Base-by-base conservation (phyloP, 2,888 invertebrate species). In the Parapristionchus giblindavisi region DNA sequence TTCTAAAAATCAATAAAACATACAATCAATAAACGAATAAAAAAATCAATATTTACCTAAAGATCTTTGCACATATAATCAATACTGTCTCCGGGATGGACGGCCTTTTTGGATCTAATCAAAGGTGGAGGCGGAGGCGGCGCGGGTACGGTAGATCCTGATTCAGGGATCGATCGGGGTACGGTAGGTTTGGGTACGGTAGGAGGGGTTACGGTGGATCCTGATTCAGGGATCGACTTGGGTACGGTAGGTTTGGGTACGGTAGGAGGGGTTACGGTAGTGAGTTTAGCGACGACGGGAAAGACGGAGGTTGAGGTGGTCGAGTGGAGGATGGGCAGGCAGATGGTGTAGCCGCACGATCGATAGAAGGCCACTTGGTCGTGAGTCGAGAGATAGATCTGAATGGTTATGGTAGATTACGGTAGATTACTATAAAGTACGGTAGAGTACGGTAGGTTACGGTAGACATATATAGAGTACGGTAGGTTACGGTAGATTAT, bases 341-440 rank as follows among this genome's bases (percentile, higher is more conserved):
- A 83, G 38, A 77, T 75, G 29, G 51, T 36, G 79, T 89, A 89
- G 1, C 89, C 89, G 40, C 89, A 79, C 56, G 85, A 85, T 38
- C 81, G 75, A 80, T 89, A 89, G 80, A 89, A 89, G 11, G 84
- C 84, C 76, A 88, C 86, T 79, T 89, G 88, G 81, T 89, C 89
- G 76, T 88, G 87, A 0, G 89, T 89, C 4, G 88, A 89, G 68
- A 89, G 82, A 77, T 86, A 89, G 70, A 88, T 81, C 74, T 85
- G 63, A 43, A 78, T 65, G 61, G 21, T 24, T 27, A 52, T 1
- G 21, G 14, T 43, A 14, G 8, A 43, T 43, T 43, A 14, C 8
- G 17, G 8, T 14, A 14, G 8, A 14, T 43, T 43, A 8, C 8
- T 43, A 17, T 14, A 43, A 43, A 17, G 43, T 43, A 8, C 43